These are phyloP conservation scores for Sinocyclocheilus rhinocerous DNA, from an alignment of 2,113 vertebrate species.

Conservation along the genomic window DNA sequence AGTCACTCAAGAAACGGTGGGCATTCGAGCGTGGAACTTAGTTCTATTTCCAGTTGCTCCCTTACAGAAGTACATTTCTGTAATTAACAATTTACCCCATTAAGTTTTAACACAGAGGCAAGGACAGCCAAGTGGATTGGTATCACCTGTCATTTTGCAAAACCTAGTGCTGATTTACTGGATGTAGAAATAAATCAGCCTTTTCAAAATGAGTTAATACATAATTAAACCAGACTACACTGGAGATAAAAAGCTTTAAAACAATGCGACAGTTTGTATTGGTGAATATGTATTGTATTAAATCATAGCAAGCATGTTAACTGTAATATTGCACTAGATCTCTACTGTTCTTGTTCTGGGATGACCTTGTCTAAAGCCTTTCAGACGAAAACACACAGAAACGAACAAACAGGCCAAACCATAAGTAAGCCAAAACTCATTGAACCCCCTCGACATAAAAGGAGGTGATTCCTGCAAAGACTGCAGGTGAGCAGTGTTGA, in stretches of 20 bases:
- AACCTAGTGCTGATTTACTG: slow-evolving; percentile 35
- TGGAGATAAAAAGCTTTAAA: slow-evolving; percentile 15
- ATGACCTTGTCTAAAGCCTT: neutral
- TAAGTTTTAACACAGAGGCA: slow-evolving; percentile 25
- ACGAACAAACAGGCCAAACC: slow-evolving; percentile 46
- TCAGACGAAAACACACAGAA: slow-evolving; percentile 69
- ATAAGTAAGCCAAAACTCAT: slow-evolving; percentile 14
- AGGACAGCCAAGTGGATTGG: slow-evolving; percentile 36
- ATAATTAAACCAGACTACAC: slow-evolving; percentile 29
- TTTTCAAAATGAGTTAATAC: slow-evolving; percentile 37
- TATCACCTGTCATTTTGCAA: slow-evolving; percentile 22
- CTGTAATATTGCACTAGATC: slow-evolving; percentile 30
- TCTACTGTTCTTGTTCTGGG: slow-evolving; percentile 31
- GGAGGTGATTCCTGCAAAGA: neutral
- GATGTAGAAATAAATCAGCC: slow-evolving; percentile 49
- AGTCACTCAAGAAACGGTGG: slow-evolving; percentile 56
- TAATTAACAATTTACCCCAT: slow-evolving; percentile 39
- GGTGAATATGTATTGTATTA: neutral
- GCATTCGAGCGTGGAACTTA: slow-evolving; percentile 18
- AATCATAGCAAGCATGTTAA: neutral
- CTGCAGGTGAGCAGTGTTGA: neutral
- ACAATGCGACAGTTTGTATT: slow-evolving; percentile 40
- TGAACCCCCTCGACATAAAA: slow-evolving; percentile 25
- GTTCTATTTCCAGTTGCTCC: slow-evolving; percentile 2
- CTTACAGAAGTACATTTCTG: neutral